A percentile compares a stretch with the other conserved stretches of the same genome.
Conservation (phyloP, 2,797 vertebrate genomes). For the Lophius americanus region DNA sequence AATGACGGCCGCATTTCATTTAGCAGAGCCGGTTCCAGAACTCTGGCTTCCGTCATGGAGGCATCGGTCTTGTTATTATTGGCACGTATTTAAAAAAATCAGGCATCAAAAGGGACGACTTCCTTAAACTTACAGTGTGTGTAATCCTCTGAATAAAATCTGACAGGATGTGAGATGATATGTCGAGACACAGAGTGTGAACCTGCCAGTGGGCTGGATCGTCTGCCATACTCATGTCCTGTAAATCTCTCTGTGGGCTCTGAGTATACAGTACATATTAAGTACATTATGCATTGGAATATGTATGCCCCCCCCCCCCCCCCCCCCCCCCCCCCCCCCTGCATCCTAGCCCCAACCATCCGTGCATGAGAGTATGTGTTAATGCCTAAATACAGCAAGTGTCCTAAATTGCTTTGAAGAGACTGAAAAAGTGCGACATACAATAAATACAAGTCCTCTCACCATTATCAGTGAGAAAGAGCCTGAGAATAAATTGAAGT, state of each 20-base stretch:
- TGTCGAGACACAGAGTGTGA: slow-evolving; percentile 11
- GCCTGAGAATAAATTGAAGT: slow-evolving; percentile 34
- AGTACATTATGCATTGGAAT: too few species aligned
- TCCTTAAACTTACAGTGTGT: not conserved
- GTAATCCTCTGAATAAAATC: slow-evolving; percentile 4
- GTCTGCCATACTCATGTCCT: too few species aligned
- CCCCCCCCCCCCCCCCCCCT: too few species aligned
- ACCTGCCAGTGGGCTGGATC: slow-evolving; percentile 4
- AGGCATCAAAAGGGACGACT: not conserved
- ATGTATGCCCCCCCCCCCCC: too few species aligned
- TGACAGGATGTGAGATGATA: slow-evolving; percentile 11
- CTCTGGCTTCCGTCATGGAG: not conserved
- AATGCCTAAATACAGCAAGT: too few species aligned
- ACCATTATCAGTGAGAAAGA: slow-evolving; percentile 11
- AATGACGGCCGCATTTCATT: not conserved
- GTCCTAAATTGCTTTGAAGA: too few species aligned
- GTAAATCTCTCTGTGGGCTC: too few species aligned
- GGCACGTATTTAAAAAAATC: not conserved
- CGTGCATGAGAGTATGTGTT: too few species aligned
- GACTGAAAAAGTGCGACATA: too few species aligned
- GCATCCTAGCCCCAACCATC: too few species aligned
- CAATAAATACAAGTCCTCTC: too few species aligned
- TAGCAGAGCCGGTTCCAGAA: not conserved
- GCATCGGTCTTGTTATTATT: not conserved
- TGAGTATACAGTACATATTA: too few species aligned